A percentile compares a stretch with the other conserved stretches of the same genome.
Evolutionary conservation across 1,140 invertebrate genomes (phyloP).

Genomic region (Pogonus chalceus): DNA sequence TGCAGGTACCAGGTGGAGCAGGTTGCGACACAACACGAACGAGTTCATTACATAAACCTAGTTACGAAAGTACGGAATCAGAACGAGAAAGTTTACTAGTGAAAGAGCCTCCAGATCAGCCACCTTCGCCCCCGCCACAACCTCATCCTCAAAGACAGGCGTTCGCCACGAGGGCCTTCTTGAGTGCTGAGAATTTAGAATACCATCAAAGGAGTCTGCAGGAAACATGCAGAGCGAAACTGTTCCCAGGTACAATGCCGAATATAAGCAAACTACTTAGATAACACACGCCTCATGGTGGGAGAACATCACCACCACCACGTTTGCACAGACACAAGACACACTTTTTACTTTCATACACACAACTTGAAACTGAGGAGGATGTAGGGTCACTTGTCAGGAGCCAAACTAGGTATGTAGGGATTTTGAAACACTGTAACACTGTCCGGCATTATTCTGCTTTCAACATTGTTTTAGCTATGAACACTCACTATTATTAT

Average conservation of each 20-base stretch:
- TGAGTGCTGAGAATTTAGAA: conserved; percentile 6
- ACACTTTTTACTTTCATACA: neutral
- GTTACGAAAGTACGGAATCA: conserved; percentile 31
- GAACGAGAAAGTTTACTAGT: conserved; percentile 46
- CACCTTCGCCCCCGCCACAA: conserved; percentile 1
- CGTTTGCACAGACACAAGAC: conserved; percentile 2
- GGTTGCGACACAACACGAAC: neutral
- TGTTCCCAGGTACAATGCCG: conserved; percentile 6
- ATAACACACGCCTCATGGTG: too few relatives aligned
- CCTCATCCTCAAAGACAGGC: conserved; percentile 1
- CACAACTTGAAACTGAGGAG: neutral
- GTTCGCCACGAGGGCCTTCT: neutral
- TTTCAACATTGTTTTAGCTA: too few relatives aligned
- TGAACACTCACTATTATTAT: too few relatives aligned
- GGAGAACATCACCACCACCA: too few relatives aligned
- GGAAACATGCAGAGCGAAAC: neutral
- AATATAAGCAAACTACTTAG: too few relatives aligned
- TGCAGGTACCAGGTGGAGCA: conserved; percentile 18
- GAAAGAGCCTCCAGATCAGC: conserved; percentile 23
- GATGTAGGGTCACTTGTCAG: neutral
- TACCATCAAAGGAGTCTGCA: conserved; percentile 6
- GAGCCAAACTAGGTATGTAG: neutral
- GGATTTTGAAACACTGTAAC: too few relatives aligned
- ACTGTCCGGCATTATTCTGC: too few relatives aligned
- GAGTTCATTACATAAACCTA: conserved; percentile 17